phyloP scores from a whole-genome alignment of 2,888 invertebrate species.

The Cosmorhoe ocellata region DNA sequence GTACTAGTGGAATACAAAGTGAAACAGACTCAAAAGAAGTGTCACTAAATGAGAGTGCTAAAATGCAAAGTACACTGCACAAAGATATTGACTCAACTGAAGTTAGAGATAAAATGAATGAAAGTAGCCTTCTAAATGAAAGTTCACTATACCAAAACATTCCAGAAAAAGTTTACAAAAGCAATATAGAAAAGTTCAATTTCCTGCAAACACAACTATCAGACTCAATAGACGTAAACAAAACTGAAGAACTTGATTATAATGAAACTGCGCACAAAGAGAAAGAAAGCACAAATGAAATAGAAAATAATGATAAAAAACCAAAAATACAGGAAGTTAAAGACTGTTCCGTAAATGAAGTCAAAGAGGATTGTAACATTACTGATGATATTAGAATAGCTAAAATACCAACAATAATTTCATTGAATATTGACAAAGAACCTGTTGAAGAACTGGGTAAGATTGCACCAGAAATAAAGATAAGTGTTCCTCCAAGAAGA shows the following conservation, averaged over 20 bases:
- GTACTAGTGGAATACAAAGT: conserved; percentile 42
- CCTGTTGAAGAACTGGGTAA: conserved; percentile 37
- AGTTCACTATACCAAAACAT: conserved; percentile 26
- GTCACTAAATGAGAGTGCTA: conserved; percentile 27
- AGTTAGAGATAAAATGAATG: conserved; percentile 1
- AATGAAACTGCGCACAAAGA: conserved; percentile 40
- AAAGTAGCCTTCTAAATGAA: conserved; percentile 9
- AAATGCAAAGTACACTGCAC: conserved; percentile 14
- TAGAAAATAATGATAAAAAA: conserved; percentile 26
- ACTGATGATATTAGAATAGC: conserved; percentile 72
- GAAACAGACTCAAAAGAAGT: conserved; percentile 44
- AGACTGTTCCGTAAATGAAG: conserved; percentile 30
- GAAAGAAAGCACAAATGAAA: conserved; percentile 42
- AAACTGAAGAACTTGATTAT: conserved; percentile 40
- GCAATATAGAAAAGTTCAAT: conserved; percentile 66
- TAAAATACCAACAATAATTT: conserved; percentile 41
- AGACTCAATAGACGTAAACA: conserved; percentile 45
- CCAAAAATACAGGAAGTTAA: conserved; percentile 27
- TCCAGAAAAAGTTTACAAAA: conserved; percentile 67
- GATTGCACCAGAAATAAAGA: conserved; percentile 53
- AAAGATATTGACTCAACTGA: conserved; percentile 29
- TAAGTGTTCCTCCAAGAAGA: conserved; percentile 73
- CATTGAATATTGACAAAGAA: conserved; percentile 10
- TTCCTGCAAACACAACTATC: conserved; percentile 72
- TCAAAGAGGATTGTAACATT: conserved; percentile 57